Evolutionary conservation across 2,888 invertebrate genomes (phyloP).

Genomic region (Apamea monoglypha): DNA sequence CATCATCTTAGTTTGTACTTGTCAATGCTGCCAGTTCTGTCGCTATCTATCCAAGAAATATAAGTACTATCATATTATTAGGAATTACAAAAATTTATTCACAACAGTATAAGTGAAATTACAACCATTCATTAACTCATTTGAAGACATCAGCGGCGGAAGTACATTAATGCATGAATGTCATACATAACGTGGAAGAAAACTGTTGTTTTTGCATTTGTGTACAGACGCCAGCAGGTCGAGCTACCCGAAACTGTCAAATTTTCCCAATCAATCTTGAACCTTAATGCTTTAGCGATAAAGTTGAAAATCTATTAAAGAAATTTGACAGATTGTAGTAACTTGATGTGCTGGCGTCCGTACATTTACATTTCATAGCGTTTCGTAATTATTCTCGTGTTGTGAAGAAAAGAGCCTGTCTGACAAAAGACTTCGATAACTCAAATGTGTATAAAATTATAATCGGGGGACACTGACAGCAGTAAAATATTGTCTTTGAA

Average conservation of each 20-base stretch:
- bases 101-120: constrained; percentile 32
- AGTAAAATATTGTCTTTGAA: constrained; percentile 49
- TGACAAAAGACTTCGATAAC: constrained; percentile 14
- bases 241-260: too few relatives aligned
- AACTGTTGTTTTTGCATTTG: background rate
- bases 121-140: constrained; percentile 54
- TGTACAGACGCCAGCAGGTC: too few relatives aligned
- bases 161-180: constrained; percentile 25
- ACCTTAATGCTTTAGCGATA: too few relatives aligned
- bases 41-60: constrained; percentile 28
- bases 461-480: constrained; percentile 54
- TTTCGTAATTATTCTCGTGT: background rate
- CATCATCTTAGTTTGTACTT: constrained; percentile 60
- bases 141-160: constrained; percentile 55
- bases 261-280: too few relatives aligned
- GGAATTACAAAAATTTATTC: constrained; percentile 32
- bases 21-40: constrained; percentile 64
- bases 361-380: background rate
- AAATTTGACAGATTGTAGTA: too few relatives aligned
- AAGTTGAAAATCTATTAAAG: too few relatives aligned
- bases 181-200: constrained; percentile 15
- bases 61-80: constrained; percentile 47
- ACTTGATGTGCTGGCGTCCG: too few relatives aligned
- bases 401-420: background rate
- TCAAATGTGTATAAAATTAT: constrained; percentile 1